phyloP scores from a whole-genome alignment of 2,113 vertebrate genomes.

The Emberiza fucata region DNA sequence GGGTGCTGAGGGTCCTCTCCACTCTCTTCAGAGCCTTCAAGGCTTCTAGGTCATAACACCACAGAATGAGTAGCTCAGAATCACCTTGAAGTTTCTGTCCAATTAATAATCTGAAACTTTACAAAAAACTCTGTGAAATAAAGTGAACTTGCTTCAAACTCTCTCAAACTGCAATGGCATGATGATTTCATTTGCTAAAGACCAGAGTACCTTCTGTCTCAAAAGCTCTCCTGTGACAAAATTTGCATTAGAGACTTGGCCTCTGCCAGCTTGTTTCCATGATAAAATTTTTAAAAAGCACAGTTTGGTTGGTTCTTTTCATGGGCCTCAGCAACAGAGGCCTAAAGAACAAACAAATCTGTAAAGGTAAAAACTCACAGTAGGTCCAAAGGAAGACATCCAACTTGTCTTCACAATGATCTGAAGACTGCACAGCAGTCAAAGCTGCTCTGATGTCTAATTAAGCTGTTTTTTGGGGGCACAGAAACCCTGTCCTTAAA shows the following conservation, averaged over 20 bases:
- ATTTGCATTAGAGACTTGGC: background rate
- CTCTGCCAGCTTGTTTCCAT: background rate
- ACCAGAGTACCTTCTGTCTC: background rate
- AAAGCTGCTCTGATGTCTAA: background rate
- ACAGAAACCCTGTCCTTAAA: background rate
- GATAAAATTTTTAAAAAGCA: fast-evolving
- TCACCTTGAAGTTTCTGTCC: background rate
- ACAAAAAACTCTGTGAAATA: background rate
- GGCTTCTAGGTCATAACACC: background rate
- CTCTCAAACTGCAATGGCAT: background rate
- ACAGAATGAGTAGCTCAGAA: background rate
- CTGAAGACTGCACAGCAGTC: background rate
- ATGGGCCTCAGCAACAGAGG: background rate
- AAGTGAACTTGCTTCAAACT: background rate
- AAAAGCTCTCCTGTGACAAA: background rate
- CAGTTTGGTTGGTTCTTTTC: background rate
- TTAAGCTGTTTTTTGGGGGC: background rate
- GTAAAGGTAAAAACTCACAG: background rate
- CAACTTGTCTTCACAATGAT: background rate
- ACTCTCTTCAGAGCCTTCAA: background rate
- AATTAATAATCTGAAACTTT: background rate
- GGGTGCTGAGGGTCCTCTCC: background rate
- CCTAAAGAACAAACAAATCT: background rate
- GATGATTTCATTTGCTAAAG: background rate
- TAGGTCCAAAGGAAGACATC: background rate